A percentile compares a stretch with the other conserved stretches of the same genome.
Conservation (phyloP, 2,797 vertebrate species). For the Molossus alvarezi region DNA sequence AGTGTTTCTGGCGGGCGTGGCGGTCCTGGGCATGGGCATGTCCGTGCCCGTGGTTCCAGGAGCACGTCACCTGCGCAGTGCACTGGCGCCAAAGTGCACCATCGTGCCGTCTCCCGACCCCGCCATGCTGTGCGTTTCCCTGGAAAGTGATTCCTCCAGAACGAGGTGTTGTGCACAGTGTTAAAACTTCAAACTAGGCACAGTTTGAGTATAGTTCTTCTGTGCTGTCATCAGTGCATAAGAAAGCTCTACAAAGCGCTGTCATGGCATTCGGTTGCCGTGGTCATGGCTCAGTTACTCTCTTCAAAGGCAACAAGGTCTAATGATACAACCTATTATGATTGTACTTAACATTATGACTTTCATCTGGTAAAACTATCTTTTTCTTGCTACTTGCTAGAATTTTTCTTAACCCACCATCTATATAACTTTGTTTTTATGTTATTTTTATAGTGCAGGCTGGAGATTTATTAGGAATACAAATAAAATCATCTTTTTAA, state of each 20-base stretch:
- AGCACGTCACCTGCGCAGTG: not conserved
- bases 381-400: slow-evolving; percentile 58
- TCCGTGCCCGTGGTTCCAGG: not conserved
- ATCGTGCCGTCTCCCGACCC: not conserved
- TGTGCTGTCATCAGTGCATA: not conserved
- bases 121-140: not conserved
- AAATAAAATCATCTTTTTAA: slow-evolving; percentile 71
- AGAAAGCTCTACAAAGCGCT: not conserved
- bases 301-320: not conserved
- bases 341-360: not conserved
- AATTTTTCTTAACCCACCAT: slow-evolving; percentile 51
- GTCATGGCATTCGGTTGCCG: not conserved
- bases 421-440: not conserved
- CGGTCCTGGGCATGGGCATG: not conserved
- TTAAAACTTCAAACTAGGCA: not conserved
- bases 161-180: not conserved
- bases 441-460: slow-evolving; percentile 23
- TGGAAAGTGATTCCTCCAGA: not conserved
- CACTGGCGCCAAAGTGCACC: not conserved
- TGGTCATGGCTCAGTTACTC: not conserved
- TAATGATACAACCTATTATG: not conserved
- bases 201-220: not conserved
- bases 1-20: not conserved
- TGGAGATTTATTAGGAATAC: slow-evolving; percentile 66
- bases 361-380: slow-evolving; percentile 35